Conservation (phyloP, 2,797 vertebrate genomes). For the Buceros bicornis region DNA sequence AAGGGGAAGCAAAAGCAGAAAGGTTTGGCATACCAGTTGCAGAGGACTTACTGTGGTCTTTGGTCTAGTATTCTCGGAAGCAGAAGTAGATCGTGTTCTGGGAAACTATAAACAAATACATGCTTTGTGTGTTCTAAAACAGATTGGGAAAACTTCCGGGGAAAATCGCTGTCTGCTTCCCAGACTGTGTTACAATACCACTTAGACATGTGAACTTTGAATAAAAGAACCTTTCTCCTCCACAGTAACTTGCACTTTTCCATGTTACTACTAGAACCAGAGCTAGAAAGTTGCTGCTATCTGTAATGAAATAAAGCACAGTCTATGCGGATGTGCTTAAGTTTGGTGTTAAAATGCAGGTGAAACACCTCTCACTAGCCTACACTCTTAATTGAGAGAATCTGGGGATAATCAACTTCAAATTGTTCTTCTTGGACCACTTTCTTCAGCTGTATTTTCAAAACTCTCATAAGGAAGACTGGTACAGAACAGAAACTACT, state of each 20-base stretch:
- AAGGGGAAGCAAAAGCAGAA: background rate
- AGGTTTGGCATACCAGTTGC: background rate
- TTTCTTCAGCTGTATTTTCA: background rate
- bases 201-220: background rate
- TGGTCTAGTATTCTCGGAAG: background rate
- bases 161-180: background rate
- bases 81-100: background rate
- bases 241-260: background rate
- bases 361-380: background rate
- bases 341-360: background rate
- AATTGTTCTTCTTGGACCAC: background rate
- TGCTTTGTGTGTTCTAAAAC: background rate
- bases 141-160: background rate
- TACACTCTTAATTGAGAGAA: background rate
- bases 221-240: background rate
- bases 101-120: background rate
- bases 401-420: background rate
- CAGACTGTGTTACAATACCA: background rate
- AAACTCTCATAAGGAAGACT: background rate
- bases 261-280: background rate
- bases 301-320: background rate
- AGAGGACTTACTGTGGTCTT: background rate
- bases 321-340: background rate
- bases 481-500: background rate
- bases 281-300: background rate